Conservation (phyloP, 2,888 invertebrate species). For the Sialis fuliginosa region DNA sequence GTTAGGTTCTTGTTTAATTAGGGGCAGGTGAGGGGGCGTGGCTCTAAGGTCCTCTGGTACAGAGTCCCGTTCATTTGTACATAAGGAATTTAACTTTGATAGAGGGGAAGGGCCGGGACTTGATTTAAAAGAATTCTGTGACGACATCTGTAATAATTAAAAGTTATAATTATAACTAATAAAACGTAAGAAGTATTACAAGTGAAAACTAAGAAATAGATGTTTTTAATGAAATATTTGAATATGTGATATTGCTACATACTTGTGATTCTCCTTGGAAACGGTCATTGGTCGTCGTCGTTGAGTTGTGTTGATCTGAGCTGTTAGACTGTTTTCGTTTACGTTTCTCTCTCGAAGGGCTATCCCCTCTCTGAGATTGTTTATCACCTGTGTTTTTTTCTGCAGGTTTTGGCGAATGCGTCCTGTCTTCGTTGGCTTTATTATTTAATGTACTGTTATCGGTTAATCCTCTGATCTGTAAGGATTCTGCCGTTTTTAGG, state of each 20-base stretch:
- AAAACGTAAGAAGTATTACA: conserved; percentile 1
- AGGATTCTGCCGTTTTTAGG: conserved; percentile 79
- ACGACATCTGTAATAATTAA: conserved; percentile 31
- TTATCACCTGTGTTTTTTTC: conserved; percentile 19
- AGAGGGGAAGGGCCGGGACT: conserved; percentile 27
- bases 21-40: conserved; percentile 29
- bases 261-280: conserved; percentile 52
- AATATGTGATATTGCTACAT: conserved; percentile 12
- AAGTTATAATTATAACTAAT: background rate
- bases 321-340: conserved; percentile 48
- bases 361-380: conserved; percentile 9
- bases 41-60: conserved; percentile 34
- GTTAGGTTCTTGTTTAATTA: conserved; percentile 44
- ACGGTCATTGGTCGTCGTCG: conserved; percentile 42
- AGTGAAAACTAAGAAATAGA: background rate
- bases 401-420: conserved; percentile 7
- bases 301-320: conserved; percentile 31
- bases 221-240: background rate
- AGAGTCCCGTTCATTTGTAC: conserved; percentile 32
- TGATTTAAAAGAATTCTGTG: conserved; percentile 46
- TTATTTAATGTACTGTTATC: conserved; percentile 54
- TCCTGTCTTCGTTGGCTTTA: conserved; percentile 14
- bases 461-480: conserved; percentile 77
- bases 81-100: conserved; percentile 45
- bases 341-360: conserved; percentile 33